Evolutionary conservation across 1,140 invertebrate species (phyloP).

Genomic region (Anagrus nilaparvatae): DNA sequence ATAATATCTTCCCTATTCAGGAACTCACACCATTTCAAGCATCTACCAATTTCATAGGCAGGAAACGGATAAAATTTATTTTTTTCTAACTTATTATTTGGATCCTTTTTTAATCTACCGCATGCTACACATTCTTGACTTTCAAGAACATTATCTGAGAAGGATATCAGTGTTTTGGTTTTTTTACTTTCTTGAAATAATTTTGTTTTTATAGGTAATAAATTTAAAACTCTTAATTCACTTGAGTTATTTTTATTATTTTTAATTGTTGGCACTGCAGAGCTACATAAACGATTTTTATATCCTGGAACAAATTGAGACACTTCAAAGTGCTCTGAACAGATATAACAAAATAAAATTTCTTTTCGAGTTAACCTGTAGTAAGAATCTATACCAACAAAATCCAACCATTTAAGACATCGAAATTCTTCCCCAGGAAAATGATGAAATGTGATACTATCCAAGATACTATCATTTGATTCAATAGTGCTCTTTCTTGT

Average conservation of each 20-base stretch:
- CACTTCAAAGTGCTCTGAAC: constrained; percentile 37
- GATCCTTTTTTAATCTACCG: constrained; percentile 32
- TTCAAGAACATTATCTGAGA: constrained; percentile 27
- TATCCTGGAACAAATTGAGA: constrained; percentile 34
- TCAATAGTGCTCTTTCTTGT: constrained; percentile 31
- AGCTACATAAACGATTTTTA: constrained; percentile 28
- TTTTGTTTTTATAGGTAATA: no score
- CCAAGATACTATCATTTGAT: constrained; percentile 26
- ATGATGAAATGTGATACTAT: constrained; percentile 38
- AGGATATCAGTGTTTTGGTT: constrained; percentile 25
- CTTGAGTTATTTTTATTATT: constrained; percentile 22
- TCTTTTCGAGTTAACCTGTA: constrained; percentile 39
- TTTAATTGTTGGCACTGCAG: constrained; percentile 34
- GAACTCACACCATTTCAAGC: constrained; percentile 40
- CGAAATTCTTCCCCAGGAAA: constrained; percentile 41
- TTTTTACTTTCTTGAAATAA: constrained; percentile 18
- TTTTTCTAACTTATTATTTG: constrained; percentile 32
- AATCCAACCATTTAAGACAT: constrained; percentile 39
- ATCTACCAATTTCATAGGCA: constrained; percentile 39
- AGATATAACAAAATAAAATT: constrained; percentile 41
- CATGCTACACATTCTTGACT: constrained; percentile 40
- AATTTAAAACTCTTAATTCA: constrained; percentile 17
- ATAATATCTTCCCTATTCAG: constrained; percentile 36
- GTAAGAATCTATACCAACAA: constrained; percentile 39
- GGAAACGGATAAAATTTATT: constrained; percentile 41